A percentile compares a stretch with the other conserved stretches of the same genome.
Conservation (phyloP, 2,113 vertebrate genomes). For the Cervus canadensis region DNA sequence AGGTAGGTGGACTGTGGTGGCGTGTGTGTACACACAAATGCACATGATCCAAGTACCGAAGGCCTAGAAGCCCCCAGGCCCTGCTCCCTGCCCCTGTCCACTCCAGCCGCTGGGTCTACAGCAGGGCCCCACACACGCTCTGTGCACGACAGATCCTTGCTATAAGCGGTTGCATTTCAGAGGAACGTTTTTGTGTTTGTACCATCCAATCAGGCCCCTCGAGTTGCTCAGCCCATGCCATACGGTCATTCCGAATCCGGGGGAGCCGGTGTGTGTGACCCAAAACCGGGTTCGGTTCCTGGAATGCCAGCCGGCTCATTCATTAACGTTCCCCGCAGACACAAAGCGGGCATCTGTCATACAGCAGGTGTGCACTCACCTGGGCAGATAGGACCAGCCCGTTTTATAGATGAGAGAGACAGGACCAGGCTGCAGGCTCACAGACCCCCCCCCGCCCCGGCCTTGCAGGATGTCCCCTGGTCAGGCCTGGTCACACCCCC, state of each 20-base stretch:
- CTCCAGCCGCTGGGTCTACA: neutral
- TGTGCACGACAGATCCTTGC: rapidly evolving
- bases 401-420: neutral
- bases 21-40: neutral
- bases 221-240: rapidly evolving
- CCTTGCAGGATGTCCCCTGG: rapidly evolving
- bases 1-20: neutral
- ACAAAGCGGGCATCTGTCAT: rapidly evolving
- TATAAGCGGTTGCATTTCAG: rapidly evolving
- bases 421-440: rapidly evolving
- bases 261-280: rapidly evolving
- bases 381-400: neutral
- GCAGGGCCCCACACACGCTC: rapidly evolving
- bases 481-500: neutral
- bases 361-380: rapidly evolving
- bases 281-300: rapidly evolving
- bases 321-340: rapidly evolving
- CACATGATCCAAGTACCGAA: neutral
- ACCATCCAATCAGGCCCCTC: rapidly evolving
- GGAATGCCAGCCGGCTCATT: rapidly evolving
- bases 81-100: rapidly evolving
- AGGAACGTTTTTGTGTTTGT: neutral
- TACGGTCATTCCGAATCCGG: rapidly evolving
- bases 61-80: neutral
- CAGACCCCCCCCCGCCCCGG: rapidly evolving